Percentiles rank a stretch among this genome's conserved stretches.
These are phyloP conservation scores for Chironomus striatipennis DNA, from an alignment of 1,140 invertebrate species.

Conservation along the genomic window DNA sequence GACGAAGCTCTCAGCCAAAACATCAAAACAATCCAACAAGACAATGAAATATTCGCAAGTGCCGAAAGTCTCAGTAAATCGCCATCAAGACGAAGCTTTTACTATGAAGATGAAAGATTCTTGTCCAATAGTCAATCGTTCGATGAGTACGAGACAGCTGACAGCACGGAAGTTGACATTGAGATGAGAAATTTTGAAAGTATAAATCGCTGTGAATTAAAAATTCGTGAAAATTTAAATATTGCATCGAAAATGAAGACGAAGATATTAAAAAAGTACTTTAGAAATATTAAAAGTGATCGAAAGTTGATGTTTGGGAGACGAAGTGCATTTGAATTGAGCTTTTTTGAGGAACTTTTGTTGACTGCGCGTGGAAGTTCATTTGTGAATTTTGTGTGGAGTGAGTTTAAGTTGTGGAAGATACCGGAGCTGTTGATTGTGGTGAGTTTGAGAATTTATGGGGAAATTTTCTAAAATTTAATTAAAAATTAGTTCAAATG, in stretches of 20 bases:
- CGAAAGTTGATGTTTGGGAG: neutral
- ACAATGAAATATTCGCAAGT: neutral
- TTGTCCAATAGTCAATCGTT: neutral
- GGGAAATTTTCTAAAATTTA: too few relatives aligned
- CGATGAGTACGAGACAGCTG: neutral
- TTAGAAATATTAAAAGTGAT: neutral
- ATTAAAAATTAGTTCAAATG: too few relatives aligned
- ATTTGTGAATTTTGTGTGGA: neutral
- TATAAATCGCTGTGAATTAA: neutral
- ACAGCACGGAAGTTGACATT: neutral
- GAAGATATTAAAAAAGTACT: neutral
- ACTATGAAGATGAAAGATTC: neutral
- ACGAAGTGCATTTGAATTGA: neutral
- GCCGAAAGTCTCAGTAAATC: neutral
- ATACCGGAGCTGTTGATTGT: neutral
- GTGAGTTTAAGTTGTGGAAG: neutral
- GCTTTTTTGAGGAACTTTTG: neutral
- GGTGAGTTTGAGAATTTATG: neutral
- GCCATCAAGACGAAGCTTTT: neutral
- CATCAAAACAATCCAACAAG: neutral
- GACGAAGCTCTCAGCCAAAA: neutral
- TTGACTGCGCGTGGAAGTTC: neutral
- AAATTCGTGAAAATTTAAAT: neutral
- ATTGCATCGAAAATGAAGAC: neutral
- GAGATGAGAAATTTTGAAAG: constrained; percentile 1